Conservation (phyloP, 2,113 vertebrate genomes). For the Istiophorus platypterus region DNA sequence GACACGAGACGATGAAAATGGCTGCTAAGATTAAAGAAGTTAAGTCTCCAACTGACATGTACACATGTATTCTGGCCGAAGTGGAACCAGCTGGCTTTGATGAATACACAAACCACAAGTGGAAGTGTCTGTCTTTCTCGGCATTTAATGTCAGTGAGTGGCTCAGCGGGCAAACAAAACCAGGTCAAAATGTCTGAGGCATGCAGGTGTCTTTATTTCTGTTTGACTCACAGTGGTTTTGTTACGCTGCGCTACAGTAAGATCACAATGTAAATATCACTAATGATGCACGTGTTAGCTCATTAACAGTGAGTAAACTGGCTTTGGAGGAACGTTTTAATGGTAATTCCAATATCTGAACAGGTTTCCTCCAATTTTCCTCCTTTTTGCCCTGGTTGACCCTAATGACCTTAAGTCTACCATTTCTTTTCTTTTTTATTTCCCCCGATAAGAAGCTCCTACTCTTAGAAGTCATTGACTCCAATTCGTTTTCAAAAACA, state of each 20-base stretch:
- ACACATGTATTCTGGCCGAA: constrained; percentile 45
- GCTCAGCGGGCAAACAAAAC: neutral
- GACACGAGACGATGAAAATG: constrained; percentile 45
- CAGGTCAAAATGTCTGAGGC: constrained; percentile 22
- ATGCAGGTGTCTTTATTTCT: neutral
- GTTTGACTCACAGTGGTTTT: neutral
- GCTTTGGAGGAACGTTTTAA: neutral
- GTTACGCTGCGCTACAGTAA: neutral
- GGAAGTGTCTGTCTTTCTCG: constrained; percentile 26
- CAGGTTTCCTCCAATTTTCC: neutral
- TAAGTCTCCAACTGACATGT: constrained; percentile 44
- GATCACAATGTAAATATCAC: too few relatives aligned
- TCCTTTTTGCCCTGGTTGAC: neutral
- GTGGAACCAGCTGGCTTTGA: constrained; percentile 55
- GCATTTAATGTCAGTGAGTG: neutral
- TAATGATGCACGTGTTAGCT: neutral
- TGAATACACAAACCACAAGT: constrained; percentile 36
- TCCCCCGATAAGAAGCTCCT: neutral
- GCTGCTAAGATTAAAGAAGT: constrained; percentile 40
- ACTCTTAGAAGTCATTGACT: neutral
- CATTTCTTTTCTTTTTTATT: neutral
- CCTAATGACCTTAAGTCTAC: too few relatives aligned
- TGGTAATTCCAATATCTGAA: neutral
- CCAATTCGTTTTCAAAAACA: neutral
- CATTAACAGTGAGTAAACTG: neutral